phyloP scores from a whole-genome alignment of 2,888 invertebrate genomes.

The Drosophila mayaguana region DNA sequence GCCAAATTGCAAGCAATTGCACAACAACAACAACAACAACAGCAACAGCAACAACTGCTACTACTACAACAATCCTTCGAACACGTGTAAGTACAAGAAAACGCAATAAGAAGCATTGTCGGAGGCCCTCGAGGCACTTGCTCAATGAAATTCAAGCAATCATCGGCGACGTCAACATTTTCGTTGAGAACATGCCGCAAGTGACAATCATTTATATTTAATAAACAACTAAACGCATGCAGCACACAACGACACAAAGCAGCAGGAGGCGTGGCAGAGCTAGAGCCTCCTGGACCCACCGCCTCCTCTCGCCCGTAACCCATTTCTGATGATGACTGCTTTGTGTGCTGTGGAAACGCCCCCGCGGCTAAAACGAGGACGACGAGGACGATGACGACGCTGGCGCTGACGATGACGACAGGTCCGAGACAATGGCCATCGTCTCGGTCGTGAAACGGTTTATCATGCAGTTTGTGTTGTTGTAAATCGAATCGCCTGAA shows the following conservation, averaged over 20 bases:
- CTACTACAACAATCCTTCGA: constrained; percentile 6
- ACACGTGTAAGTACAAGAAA: constrained; percentile 49
- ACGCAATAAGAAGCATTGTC: constrained; percentile 52
- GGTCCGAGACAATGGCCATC: constrained; percentile 60
- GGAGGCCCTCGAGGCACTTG: constrained; percentile 38
- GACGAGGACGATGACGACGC: constrained; percentile 12
- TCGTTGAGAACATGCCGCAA: constrained; percentile 68
- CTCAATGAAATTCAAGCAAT: constrained; percentile 71
- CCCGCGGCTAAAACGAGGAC: constrained; percentile 28
- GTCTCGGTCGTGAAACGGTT: constrained; percentile 67
- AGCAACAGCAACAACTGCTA: neutral
- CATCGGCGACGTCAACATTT: constrained; percentile 68
- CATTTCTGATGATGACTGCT: constrained; percentile 29
- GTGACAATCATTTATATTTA: constrained; percentile 81
- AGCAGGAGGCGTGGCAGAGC: constrained; percentile 4
- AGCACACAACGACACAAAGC: constrained; percentile 27
- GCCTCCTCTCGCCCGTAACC: neutral
- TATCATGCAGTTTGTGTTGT: constrained; percentile 75
- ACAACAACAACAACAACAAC: constrained; percentile 34
- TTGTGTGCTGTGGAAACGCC: constrained; percentile 33
- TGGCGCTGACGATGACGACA: constrained; percentile 15
- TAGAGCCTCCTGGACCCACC: neutral
- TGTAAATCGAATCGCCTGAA: constrained; percentile 71
- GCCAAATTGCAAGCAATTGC: constrained; percentile 76
- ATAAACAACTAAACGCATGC: constrained; percentile 76